phyloP scores from a whole-genome alignment of 2,888 invertebrate genomes.

The Ligdia adustata region DNA sequence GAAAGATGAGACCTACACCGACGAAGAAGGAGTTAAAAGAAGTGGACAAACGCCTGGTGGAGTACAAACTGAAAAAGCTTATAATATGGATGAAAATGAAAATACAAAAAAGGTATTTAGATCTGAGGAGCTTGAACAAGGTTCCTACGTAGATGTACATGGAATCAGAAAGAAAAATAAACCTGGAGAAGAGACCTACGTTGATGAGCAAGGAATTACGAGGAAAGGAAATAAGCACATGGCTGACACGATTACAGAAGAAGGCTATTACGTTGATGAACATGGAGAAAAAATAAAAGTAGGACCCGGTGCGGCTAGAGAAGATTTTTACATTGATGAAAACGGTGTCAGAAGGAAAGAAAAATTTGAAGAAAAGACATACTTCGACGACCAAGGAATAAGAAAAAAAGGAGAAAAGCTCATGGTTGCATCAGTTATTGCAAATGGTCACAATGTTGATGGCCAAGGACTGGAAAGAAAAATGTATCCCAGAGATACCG shows the following conservation, averaged over 20 bases:
- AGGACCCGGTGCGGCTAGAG: background rate
- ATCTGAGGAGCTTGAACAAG: background rate
- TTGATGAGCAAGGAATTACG: constrained; percentile 1
- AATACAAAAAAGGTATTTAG: background rate
- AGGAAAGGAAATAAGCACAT: background rate
- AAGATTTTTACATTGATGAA: background rate
- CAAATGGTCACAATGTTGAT: too few relatives aligned
- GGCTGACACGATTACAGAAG: background rate
- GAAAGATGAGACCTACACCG: too few relatives aligned
- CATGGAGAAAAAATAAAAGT: background rate
- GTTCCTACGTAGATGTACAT: background rate
- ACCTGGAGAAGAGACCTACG: background rate
- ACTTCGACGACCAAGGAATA: background rate
- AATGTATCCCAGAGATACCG: background rate
- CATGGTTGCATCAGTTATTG: too few relatives aligned
- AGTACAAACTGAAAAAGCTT: background rate
- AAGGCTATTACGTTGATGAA: background rate
- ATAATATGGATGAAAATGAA: background rate
- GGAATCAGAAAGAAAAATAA: background rate
- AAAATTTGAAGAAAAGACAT: background rate
- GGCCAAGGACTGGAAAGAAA: too few relatives aligned
- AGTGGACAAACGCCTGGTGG: background rate
- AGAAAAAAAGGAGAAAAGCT: background rate
- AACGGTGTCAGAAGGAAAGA: background rate
- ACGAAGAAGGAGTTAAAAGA: too few relatives aligned